A percentile compares a stretch with the other conserved stretches of the same genome.
Conservation (phyloP, 2,888 invertebrate genomes). For the Drosophila monieri region DNA sequence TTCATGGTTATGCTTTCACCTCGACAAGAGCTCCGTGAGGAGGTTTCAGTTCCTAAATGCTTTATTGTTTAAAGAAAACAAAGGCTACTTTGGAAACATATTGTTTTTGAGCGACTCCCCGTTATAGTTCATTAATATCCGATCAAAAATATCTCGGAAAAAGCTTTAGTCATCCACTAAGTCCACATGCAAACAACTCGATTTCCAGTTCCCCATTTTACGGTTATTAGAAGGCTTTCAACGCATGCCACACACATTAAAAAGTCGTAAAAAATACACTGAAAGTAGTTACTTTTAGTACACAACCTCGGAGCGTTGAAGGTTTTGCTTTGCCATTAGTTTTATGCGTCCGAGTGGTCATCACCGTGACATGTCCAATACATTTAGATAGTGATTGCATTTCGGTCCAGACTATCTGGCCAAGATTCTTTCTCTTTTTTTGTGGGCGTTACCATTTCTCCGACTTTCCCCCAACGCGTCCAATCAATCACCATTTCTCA, state of each 20-base stretch:
- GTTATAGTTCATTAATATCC: neutral
- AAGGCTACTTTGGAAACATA: neutral
- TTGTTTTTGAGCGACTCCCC: conserved; percentile 13
- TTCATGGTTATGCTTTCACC: conserved; percentile 44
- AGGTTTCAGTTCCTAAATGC: neutral
- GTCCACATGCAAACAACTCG: conserved; percentile 15
- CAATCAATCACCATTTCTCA: conserved; percentile 55
- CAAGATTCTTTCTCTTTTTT: conserved; percentile 21
- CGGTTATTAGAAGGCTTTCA: conserved; percentile 64
- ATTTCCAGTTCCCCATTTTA: conserved; percentile 49
- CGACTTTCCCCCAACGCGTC: conserved; percentile 62
- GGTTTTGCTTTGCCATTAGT: conserved; percentile 62
- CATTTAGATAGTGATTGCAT: conserved; percentile 65
- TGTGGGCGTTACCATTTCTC: conserved; percentile 60
- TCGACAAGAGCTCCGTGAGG: conserved; percentile 12
- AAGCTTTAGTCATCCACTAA: conserved; percentile 58
- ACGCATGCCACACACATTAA: conserved; percentile 58
- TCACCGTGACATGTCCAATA: conserved; percentile 73
- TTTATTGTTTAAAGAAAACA: neutral
- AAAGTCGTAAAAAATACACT: conserved; percentile 59
- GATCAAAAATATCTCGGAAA: conserved; percentile 5
- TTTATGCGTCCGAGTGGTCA: conserved; percentile 52
- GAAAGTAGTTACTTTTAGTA: conserved; percentile 42
- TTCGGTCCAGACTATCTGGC: conserved; percentile 12
- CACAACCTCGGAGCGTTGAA: conserved; percentile 18